Percentiles rank a stretch among this genome's conserved stretches.
Conservation (phyloP, 2,113 vertebrate genomes). For the Brachyhypopomus occidentalis region DNA sequence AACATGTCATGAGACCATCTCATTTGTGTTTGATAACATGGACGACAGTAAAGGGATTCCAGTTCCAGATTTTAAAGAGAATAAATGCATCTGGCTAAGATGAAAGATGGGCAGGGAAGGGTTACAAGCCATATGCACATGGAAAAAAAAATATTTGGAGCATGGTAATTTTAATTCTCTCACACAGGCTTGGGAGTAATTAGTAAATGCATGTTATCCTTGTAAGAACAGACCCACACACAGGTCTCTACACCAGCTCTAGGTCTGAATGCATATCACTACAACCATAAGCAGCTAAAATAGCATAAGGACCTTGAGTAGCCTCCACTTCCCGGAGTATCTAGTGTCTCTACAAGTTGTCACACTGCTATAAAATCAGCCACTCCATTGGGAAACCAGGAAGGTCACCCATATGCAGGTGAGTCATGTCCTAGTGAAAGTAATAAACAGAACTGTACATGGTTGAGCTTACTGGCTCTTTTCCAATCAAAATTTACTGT, state of each 20-base stretch:
- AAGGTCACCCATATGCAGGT: background rate
- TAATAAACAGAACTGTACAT: background rate
- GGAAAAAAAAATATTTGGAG: background rate
- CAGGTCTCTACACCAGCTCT: background rate
- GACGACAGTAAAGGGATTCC: too few species aligned
- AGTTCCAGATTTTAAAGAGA: background rate
- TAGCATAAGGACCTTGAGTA: background rate
- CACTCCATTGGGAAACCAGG: background rate
- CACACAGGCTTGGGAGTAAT: background rate
- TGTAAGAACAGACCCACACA: background rate
- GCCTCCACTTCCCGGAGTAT: background rate
- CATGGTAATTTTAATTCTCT: background rate
- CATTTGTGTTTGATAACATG: background rate
- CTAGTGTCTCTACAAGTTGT: background rate
- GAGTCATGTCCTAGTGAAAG: slow-evolving; percentile 1
- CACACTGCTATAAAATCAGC: background rate
- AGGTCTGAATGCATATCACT: background rate
- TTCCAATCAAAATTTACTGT: background rate
- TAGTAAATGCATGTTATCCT: background rate
- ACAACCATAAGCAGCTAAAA: background rate
- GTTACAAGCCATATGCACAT: slow-evolving; percentile 1
- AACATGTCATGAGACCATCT: background rate
- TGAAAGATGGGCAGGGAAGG: background rate
- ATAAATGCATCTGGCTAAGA: background rate
- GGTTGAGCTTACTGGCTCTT: background rate